Evolutionary conservation across 2,797 vertebrate species (phyloP).

Genomic region (Chromobotia macracanthus): DNA sequence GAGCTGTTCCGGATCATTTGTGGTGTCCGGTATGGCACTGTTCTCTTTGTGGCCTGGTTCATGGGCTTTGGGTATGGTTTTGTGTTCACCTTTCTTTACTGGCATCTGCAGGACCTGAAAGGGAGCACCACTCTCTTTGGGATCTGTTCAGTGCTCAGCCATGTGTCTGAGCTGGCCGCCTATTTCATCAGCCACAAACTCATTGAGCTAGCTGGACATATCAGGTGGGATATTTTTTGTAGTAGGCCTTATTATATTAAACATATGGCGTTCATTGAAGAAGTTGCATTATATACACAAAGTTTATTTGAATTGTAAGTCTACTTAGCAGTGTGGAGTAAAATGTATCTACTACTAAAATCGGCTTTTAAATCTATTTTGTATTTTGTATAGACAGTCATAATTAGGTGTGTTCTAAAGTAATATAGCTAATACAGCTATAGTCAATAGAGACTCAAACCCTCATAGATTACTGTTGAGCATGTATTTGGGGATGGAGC

Average conservation of each 20-base stretch:
- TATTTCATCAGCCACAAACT: slow-evolving; percentile 98
- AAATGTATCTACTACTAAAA: too few relatives aligned
- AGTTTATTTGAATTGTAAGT: too few relatives aligned
- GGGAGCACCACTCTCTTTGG: slow-evolving; percentile 96
- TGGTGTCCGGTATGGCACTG: slow-evolving; percentile 90
- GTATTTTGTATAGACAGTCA: background rate
- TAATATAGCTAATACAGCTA: too few relatives aligned
- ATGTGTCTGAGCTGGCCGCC: slow-evolving; percentile 89
- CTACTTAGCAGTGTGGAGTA: too few relatives aligned
- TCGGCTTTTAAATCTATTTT: too few relatives aligned
- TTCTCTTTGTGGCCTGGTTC: slow-evolving; percentile 97
- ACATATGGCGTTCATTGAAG: too few relatives aligned
- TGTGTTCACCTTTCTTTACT: slow-evolving; percentile 97
- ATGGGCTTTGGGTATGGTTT: slow-evolving; percentile 99
- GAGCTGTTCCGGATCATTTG: slow-evolving; percentile 87
- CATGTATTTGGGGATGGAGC: background rate
- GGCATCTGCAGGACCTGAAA: slow-evolving; percentile 94
- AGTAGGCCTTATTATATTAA: too few relatives aligned
- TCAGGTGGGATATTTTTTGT: slow-evolving; percentile 87
- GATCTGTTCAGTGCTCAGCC: slow-evolving; percentile 92
- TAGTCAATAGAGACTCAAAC: background rate
- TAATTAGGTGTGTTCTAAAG: background rate
- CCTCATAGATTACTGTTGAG: background rate
- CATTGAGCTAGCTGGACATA: slow-evolving; percentile 94
- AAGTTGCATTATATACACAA: too few relatives aligned